Evolutionary conservation across 1,140 invertebrate genomes (phyloP).

Genomic region (Thereuonema tuberculata): DNA sequence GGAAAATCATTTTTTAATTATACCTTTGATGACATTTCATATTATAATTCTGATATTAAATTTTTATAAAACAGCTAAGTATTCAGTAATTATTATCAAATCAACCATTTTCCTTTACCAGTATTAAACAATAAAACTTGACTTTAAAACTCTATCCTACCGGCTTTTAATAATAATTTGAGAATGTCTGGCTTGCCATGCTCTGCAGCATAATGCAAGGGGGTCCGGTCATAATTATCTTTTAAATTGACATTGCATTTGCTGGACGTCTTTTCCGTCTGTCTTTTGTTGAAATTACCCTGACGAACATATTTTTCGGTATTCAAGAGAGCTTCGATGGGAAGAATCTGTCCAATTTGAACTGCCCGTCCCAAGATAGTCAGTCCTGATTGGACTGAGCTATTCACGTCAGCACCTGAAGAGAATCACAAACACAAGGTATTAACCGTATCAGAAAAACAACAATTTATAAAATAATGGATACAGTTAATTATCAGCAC

Average conservation of each 20-base stretch:
- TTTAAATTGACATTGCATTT: constrained; percentile 36
- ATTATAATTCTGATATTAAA: too few relatives aligned
- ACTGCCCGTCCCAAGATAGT: constrained; percentile 35
- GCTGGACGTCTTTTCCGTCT: constrained; percentile 10
- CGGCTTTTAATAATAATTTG: constrained; percentile 26
- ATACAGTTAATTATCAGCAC: too few relatives aligned
- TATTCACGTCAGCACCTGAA: constrained; percentile 36
- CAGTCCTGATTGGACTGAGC: constrained; percentile 32
- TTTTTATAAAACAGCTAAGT: too few relatives aligned
- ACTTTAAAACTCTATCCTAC: too few relatives aligned
- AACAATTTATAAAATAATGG: too few relatives aligned
- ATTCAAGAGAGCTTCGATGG: constrained; percentile 31
- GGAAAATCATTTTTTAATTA: too few relatives aligned
- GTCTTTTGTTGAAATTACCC: constrained; percentile 15
- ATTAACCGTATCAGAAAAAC: too few relatives aligned
- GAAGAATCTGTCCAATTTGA: constrained; percentile 31
- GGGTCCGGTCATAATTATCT: constrained; percentile 38
- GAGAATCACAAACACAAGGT: too few relatives aligned
- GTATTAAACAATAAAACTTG: too few relatives aligned
- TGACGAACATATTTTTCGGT: constrained; percentile 18
- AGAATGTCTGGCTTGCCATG: constrained; percentile 39
- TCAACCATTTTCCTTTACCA: neutral
- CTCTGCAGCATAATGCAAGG: constrained; percentile 44
- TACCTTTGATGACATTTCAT: too few relatives aligned
- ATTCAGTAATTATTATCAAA: too few relatives aligned